Conservation (phyloP, 30 jellyfish, hydroid and myxozoan species). For the Aurelia coerulea region DNA sequence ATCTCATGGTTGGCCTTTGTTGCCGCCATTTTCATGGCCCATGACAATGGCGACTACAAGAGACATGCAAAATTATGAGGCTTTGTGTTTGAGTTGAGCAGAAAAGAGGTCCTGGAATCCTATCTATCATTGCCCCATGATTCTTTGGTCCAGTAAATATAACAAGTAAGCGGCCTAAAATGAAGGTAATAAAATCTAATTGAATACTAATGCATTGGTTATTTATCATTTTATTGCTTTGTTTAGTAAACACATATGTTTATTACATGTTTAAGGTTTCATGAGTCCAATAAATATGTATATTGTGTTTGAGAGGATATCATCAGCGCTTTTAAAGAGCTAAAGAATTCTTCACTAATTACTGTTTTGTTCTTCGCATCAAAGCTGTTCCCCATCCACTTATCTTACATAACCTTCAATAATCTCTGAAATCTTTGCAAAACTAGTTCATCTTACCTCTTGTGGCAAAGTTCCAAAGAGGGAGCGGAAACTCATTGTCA, state of each 20-base stretch:
- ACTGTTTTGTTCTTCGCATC: background rate
- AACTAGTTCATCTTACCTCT: no score
- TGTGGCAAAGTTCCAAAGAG: no score
- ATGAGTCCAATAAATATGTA: conserved; percentile 33
- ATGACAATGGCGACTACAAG: no score
- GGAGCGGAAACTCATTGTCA: no score
- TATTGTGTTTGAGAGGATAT: conserved; percentile 24
- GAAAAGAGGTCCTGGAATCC: no score
- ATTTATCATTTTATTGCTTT: conserved; percentile 26
- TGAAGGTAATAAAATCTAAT: conserved; percentile 7
- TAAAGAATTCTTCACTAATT: background rate
- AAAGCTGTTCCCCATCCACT: background rate
- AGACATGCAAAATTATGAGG: no score
- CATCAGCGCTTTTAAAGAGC: conserved; percentile 18
- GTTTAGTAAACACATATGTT: conserved; percentile 19
- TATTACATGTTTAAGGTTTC: conserved; percentile 35
- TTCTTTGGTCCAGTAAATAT: no score
- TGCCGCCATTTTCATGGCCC: no score
- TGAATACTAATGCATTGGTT: conserved; percentile 10
- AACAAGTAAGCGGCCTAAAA: no score
- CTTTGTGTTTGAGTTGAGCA: no score
- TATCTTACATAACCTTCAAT: background rate
- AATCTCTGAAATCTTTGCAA: background rate
- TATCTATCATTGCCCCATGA: no score
- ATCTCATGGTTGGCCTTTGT: no score